Conservation (phyloP, 1,140 invertebrate genomes). For the Ganaspis sp. region DNA sequence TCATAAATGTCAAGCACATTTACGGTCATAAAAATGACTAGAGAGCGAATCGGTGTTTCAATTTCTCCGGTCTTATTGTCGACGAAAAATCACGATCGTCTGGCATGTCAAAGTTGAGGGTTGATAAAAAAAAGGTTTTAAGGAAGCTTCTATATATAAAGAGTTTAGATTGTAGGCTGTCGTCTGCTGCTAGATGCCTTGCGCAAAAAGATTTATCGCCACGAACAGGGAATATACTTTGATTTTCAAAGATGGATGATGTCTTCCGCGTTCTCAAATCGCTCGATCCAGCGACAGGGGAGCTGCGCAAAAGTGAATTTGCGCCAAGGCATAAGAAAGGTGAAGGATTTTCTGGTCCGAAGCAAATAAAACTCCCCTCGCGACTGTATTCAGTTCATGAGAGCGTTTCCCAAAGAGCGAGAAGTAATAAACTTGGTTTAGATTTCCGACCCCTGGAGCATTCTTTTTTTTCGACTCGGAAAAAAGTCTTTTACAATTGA, state of each 20-base stretch:
- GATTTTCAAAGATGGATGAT: slow-evolving; percentile 49
- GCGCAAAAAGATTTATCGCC: slow-evolving; percentile 42
- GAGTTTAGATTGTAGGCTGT: slow-evolving; percentile 19
- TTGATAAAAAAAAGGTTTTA: slow-evolving; percentile 13
- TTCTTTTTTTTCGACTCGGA: neutral
- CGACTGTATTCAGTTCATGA: slow-evolving; percentile 2
- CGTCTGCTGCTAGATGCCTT: neutral
- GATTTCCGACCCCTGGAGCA: slow-evolving; percentile 26
- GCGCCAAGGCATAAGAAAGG: slow-evolving; percentile 8
- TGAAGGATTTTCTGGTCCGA: slow-evolving; percentile 45
- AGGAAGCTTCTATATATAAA: neutral
- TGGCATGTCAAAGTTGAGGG: neutral
- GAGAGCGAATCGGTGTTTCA: neutral
- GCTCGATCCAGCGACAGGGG: slow-evolving; percentile 7
- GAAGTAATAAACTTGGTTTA: slow-evolving; percentile 30
- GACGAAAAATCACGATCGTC: neutral
- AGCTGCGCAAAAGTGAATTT: slow-evolving; percentile 28
- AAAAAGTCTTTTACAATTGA: slow-evolving; percentile 2
- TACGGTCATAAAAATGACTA: too few relatives aligned
- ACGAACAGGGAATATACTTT: slow-evolving; percentile 43
- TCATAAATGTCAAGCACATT: too few relatives aligned
- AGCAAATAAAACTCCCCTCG: slow-evolving; percentile 46
- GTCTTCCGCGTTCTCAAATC: slow-evolving; percentile 34
- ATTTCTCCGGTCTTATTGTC: neutral
- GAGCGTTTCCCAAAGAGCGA: slow-evolving; percentile 5